These are phyloP conservation scores for Sipha maydis DNA, from an alignment of 2,888 invertebrate genomes.

Conservation along the genomic window DNA sequence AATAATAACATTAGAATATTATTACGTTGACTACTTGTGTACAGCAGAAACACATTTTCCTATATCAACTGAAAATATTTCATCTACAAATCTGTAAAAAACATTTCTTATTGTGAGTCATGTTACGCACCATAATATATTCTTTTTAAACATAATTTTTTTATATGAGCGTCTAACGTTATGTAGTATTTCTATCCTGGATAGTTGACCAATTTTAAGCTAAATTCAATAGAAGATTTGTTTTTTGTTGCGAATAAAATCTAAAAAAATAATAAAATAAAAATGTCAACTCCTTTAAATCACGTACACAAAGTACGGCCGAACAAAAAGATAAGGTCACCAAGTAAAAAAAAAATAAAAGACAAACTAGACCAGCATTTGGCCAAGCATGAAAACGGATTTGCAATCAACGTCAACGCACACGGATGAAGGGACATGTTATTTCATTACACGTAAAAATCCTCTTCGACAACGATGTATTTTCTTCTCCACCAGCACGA, in stretches of 20 bases:
- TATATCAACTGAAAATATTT: no score
- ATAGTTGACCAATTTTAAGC: background rate
- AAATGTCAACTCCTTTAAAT: slow-evolving; percentile 36
- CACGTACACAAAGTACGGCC: slow-evolving; percentile 50
- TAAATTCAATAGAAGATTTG: slow-evolving; percentile 2
- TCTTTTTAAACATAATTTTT: no score
- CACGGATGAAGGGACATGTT: slow-evolving; percentile 57
- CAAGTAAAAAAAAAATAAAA: slow-evolving; percentile 12
- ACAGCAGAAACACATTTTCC: no score
- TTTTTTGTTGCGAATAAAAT: background rate
- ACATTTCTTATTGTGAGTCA: no score
- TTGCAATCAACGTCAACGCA: slow-evolving; percentile 58
- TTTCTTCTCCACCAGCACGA: background rate
- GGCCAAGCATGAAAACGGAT: slow-evolving; percentile 51
- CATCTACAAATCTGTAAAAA: no score
- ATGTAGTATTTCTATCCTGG: no score
- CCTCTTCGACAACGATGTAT: slow-evolving; percentile 9
- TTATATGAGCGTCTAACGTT: no score
- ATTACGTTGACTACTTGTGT: no score
- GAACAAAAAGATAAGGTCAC: slow-evolving; percentile 54
- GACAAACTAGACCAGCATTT: slow-evolving; percentile 55
- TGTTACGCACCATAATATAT: no score
- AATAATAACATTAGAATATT: no score
- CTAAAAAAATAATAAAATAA: background rate
- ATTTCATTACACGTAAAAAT: slow-evolving; percentile 52